These are phyloP conservation scores for Ichneumoninae sp. DNA, from an alignment of 2,888 invertebrate species.

Conservation along the genomic window DNA sequence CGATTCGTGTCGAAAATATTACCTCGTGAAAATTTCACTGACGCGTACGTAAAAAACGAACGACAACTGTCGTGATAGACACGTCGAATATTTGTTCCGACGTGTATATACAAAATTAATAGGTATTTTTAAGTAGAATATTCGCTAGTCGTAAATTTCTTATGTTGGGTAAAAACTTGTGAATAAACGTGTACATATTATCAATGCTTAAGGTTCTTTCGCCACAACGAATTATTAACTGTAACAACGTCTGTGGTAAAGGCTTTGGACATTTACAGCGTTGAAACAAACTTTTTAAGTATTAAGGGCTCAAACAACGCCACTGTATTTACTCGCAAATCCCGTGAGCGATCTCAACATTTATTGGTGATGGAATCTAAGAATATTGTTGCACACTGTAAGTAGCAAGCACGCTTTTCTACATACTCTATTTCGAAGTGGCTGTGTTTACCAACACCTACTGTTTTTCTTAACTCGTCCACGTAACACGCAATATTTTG, in stretches of 20 bases:
- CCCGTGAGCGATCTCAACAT: background rate
- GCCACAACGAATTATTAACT: conserved; percentile 23
- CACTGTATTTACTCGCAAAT: conserved; percentile 14
- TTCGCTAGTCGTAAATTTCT: conserved; percentile 31
- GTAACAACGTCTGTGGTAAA: conserved; percentile 18
- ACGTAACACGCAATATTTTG: too few relatives aligned
- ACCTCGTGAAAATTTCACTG: background rate
- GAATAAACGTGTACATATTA: conserved; percentile 62
- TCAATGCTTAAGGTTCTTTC: conserved; percentile 55
- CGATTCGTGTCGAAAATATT: background rate
- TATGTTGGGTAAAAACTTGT: conserved; percentile 27
- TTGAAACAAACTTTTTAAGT: too few relatives aligned
- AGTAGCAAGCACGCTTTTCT: conserved; percentile 38
- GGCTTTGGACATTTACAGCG: background rate
- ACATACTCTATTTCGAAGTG: background rate
- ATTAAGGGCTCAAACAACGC: background rate
- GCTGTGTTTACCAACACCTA: background rate
- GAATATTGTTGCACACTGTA: conserved; percentile 63
- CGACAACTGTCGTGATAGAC: background rate
- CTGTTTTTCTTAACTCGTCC: background rate
- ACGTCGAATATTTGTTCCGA: background rate
- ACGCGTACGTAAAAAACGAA: background rate
- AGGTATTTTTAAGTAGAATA: conserved; percentile 16
- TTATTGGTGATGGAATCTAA: conserved; percentile 75
- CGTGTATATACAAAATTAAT: background rate